Percentiles rank a stretch among this genome's conserved stretches.
Conservation (phyloP, 2,797 vertebrate species). For the Psittacula derbiana region DNA sequence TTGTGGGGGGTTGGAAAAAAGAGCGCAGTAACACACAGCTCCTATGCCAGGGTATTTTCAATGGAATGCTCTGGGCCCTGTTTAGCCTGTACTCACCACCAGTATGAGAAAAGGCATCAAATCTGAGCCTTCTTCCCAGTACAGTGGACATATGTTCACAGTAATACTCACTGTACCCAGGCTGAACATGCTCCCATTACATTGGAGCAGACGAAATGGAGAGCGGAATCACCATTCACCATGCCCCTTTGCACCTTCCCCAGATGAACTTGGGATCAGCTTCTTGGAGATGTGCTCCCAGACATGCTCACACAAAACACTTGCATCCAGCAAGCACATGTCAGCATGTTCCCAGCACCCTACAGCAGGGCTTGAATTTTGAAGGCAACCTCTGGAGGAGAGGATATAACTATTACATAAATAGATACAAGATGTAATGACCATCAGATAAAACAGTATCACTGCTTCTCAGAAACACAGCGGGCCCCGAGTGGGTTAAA, state of each 20-base stretch:
- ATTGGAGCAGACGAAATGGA: accelerated
- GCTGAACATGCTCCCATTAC: neutral
- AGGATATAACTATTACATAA: neutral
- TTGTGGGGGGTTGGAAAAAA: neutral
- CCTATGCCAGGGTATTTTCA: neutral
- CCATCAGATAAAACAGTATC: neutral
- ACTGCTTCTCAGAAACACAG: neutral
- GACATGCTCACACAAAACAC: neutral
- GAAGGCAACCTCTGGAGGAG: neutral
- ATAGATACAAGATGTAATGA: neutral
- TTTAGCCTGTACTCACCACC: neutral
- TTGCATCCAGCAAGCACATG: neutral
- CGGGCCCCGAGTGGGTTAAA: neutral
- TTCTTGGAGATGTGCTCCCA: neutral
- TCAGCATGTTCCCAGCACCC: neutral
- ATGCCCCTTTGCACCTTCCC: neutral
- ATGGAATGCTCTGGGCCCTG: neutral
- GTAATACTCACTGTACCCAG: neutral
- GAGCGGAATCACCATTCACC: neutral
- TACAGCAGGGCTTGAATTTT: neutral
- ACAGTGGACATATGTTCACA: too few species aligned
- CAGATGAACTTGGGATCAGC: neutral
- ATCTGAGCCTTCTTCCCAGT: neutral
- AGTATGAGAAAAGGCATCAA: neutral
- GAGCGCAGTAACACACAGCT: neutral